These are phyloP conservation scores for Squalus acanthias DNA, from an alignment of 2,797 vertebrate species.

Conservation along the genomic window DNA sequence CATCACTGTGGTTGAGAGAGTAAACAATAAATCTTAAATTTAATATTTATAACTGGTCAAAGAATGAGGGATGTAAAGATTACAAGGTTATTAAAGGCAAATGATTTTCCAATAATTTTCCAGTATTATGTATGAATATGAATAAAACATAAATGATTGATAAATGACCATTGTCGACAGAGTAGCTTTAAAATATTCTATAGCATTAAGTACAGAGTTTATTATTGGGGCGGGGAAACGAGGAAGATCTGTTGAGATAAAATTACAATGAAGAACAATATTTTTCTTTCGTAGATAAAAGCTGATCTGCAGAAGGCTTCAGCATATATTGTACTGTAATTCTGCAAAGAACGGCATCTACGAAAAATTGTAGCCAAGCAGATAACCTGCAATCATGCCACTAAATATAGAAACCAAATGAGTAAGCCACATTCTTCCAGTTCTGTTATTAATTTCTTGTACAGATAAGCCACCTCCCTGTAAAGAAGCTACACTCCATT, in stretches of 20 bases:
- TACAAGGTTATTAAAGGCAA: neutral
- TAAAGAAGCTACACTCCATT: slow-evolving; percentile 10
- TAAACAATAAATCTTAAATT: slow-evolving; percentile 26
- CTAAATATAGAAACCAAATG: neutral
- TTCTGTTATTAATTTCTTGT: neutral
- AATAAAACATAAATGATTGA: slow-evolving; percentile 8
- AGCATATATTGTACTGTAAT: too few relatives aligned
- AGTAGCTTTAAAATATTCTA: neutral
- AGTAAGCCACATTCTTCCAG: neutral
- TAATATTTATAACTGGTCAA: slow-evolving; percentile 6
- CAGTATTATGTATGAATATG: neutral
- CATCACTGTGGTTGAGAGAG: neutral
- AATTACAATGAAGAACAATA: neutral
- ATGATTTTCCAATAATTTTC: slow-evolving; percentile 27
- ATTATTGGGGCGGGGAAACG: neutral
- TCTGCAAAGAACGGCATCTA: neutral
- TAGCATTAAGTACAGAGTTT: neutral
- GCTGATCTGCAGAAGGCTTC: neutral
- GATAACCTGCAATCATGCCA: slow-evolving; percentile 31
- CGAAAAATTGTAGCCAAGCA: slow-evolving; percentile 28
- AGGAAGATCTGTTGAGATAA: neutral
- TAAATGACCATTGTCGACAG: neutral
- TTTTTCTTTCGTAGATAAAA: neutral
- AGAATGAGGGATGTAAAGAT: neutral
- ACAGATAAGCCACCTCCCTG: neutral